phyloP scores from a whole-genome alignment of 2,113 vertebrate genomes.

The Coptodon bakossiorum region DNA sequence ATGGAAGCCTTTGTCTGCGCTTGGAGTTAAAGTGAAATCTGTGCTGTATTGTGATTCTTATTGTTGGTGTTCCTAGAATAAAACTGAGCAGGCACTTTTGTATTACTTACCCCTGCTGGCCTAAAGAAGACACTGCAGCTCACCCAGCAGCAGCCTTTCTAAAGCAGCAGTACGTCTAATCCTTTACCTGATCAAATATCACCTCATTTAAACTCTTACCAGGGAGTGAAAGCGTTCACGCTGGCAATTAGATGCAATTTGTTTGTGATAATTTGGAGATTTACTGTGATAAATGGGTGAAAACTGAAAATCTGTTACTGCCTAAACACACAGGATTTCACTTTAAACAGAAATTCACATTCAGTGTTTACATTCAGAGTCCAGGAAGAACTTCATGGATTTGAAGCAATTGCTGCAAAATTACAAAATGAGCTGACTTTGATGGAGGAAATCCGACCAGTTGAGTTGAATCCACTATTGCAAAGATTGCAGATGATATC shows the following conservation, averaged over 20 bases:
- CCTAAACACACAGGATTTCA: background rate
- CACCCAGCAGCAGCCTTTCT: background rate
- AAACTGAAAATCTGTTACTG: background rate
- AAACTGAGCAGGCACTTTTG: background rate
- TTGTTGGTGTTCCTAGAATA: background rate
- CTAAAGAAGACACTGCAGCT: background rate
- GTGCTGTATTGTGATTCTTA: background rate
- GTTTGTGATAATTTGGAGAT: background rate
- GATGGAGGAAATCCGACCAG: accelerated
- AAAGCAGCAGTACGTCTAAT: background rate
- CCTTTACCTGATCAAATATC: background rate
- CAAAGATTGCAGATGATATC: background rate
- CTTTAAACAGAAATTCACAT: background rate
- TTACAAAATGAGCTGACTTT: background rate
- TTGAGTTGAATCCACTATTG: background rate
- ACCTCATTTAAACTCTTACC: background rate
- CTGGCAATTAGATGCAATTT: background rate
- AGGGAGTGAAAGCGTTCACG: accelerated
- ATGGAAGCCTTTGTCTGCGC: accelerated
- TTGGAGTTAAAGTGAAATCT: background rate
- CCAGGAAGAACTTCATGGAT: background rate
- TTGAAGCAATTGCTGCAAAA: background rate
- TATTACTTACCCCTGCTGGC: background rate
- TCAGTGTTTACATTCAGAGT: background rate
- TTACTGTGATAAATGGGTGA: background rate